phyloP scores from a whole-genome alignment of 2,888 invertebrate genomes.

The Tricholauxania praeusta region DNA sequence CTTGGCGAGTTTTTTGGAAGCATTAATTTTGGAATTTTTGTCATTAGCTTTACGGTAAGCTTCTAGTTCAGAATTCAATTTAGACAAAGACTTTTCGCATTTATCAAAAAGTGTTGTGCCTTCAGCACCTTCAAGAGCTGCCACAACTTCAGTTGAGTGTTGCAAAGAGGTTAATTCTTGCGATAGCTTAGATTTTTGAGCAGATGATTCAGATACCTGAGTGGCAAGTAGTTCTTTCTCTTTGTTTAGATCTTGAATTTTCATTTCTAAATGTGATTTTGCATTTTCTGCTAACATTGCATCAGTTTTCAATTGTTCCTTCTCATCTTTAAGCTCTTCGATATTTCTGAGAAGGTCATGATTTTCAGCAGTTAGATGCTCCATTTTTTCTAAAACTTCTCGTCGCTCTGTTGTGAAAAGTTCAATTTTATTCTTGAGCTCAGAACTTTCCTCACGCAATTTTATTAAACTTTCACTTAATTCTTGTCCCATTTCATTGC shows the following conservation, averaged over 20 bases:
- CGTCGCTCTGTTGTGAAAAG: conserved; percentile 77
- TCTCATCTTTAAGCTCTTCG: conserved; percentile 70
- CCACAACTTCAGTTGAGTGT: conserved; percentile 61
- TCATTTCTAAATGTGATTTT: conserved; percentile 61
- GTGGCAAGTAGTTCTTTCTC: conserved; percentile 65
- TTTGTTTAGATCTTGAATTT: conserved; percentile 64
- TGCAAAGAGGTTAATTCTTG: conserved; percentile 61
- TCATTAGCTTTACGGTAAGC: conserved; percentile 65
- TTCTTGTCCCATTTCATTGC: conserved; percentile 64
- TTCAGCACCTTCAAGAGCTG: conserved; percentile 53
- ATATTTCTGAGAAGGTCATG: conserved; percentile 70
- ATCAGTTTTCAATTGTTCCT: conserved; percentile 63
- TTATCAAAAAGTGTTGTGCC: conserved; percentile 59
- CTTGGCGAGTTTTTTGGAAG: conserved; percentile 64
- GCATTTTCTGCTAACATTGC: conserved; percentile 46
- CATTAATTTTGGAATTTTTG: conserved; percentile 63
- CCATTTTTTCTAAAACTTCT: conserved; percentile 79
- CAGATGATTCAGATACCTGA: conserved; percentile 54
- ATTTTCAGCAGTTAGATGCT: conserved; percentile 74
- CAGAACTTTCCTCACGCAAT: conserved; percentile 75
- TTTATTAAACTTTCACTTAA: conserved; percentile 72
- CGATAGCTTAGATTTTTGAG: conserved; percentile 56
- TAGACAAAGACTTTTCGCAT: conserved; percentile 60
- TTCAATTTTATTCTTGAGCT: conserved; percentile 77
- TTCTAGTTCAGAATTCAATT: conserved; percentile 64